Conservation (phyloP, 2,888 invertebrate species). For the Beris chalybata region DNA sequence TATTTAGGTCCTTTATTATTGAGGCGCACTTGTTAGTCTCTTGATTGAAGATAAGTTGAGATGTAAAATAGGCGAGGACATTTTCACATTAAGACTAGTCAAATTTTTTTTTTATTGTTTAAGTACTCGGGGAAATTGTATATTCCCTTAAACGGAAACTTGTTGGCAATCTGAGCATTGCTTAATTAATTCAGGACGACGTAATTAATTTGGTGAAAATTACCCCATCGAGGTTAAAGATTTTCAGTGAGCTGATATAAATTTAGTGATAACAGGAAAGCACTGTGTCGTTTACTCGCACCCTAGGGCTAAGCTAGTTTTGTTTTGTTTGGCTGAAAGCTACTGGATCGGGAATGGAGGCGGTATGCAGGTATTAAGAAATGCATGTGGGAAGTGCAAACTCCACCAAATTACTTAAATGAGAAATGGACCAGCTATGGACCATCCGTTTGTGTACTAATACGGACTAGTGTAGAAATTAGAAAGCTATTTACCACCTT, state of each 20-base stretch:
- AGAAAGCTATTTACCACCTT: too few species aligned
- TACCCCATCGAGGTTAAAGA: slow-evolving; percentile 3
- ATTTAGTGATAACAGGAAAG: too few species aligned
- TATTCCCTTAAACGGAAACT: neutral
- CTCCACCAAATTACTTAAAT: too few species aligned
- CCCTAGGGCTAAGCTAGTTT: too few species aligned
- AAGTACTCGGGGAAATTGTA: neutral
- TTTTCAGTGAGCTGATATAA: neutral
- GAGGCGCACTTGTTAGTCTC: neutral
- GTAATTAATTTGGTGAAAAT: slow-evolving; percentile 9
- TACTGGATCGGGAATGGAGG: too few species aligned
- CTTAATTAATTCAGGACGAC: slow-evolving; percentile 10
- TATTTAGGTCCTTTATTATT: neutral
- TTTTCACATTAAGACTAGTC: slow-evolving; percentile 3
- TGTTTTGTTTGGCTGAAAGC: too few species aligned
- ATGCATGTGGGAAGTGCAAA: too few species aligned
- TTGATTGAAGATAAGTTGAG: slow-evolving; percentile 6
- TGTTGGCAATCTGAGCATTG: neutral
- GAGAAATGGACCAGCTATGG: too few species aligned
- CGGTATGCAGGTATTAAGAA: too few species aligned
- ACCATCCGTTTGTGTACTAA: too few species aligned
- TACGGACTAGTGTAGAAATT: too few species aligned
- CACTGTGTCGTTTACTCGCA: too few species aligned
- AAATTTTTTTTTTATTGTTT: neutral
- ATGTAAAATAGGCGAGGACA: neutral